Conservation (phyloP, 2,888 invertebrate species). For the Netelia fuscicornis region DNA sequence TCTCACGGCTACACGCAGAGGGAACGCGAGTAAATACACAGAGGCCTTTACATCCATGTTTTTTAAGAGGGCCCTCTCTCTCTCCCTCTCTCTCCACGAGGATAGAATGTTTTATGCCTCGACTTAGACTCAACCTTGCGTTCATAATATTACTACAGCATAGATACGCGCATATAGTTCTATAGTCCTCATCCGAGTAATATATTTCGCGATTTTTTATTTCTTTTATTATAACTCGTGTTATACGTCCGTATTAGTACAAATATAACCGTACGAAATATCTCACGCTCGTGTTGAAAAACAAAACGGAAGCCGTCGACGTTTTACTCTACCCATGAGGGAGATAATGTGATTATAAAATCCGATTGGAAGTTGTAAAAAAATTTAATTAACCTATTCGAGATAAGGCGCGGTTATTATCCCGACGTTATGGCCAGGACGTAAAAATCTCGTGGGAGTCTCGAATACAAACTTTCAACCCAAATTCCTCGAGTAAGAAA, state of each 20-base stretch:
- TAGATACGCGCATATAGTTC: constrained; percentile 29
- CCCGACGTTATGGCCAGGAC: constrained; percentile 10
- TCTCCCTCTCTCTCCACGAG: constrained; percentile 37
- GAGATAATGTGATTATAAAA: constrained; percentile 59
- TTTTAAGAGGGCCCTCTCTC: constrained; percentile 30
- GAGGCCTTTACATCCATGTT: constrained; percentile 11
- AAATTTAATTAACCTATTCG: constrained; percentile 60
- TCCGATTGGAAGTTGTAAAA: constrained; percentile 51
- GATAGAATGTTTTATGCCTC: constrained; percentile 61
- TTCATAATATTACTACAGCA: constrained; percentile 37
- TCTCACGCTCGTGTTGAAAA: neutral
- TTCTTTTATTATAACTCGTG: neutral
- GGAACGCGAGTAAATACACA: constrained; percentile 46
- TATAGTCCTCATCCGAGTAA: constrained; percentile 35
- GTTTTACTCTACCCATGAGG: constrained; percentile 50
- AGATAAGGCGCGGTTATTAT: constrained; percentile 42
- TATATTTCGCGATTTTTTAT: constrained; percentile 37
- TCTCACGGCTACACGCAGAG: constrained; percentile 32
- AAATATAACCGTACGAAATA: neutral
- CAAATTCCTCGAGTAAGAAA: neutral
- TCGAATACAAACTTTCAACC: neutral
- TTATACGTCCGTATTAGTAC: neutral
- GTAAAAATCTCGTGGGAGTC: constrained; percentile 31
- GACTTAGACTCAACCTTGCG: constrained; percentile 38
- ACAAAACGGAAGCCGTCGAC: constrained; percentile 50